phyloP scores from a whole-genome alignment of 2,113 vertebrate genomes.

The Corynorhinus townsendii region DNA sequence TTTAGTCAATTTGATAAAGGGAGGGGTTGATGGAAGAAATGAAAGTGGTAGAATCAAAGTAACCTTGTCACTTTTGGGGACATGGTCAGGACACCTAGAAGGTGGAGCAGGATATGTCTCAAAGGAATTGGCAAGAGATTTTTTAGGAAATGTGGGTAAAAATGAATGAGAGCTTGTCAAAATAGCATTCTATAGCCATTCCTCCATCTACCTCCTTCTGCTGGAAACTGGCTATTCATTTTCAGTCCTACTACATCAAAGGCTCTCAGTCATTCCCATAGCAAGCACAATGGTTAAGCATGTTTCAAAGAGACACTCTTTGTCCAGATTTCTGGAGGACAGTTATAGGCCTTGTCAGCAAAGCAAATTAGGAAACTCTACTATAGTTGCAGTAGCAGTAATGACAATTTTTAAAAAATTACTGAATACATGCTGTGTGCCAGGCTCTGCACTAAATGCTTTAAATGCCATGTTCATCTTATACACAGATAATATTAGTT shows the following conservation, averaged over 20 bases:
- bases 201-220: not conserved
- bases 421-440: not conserved
- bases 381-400: not conserved
- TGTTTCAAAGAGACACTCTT: not conserved
- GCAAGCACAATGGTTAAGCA: not conserved
- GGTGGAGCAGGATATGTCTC: not conserved
- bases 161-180: not conserved
- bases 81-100: not conserved
- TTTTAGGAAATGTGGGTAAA: not conserved
- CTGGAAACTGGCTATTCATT: not conserved
- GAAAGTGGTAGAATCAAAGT: not conserved
- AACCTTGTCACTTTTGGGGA: not conserved
- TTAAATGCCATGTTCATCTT: conserved; percentile 25
- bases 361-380: not conserved
- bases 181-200: not conserved
- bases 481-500: conserved; percentile 49
- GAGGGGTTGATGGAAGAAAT: not conserved
- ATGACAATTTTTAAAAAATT: not conserved
- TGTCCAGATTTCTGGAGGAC: not conserved
- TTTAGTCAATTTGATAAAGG: not conserved
- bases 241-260: not conserved
- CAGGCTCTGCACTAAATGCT: conserved; percentile 20
- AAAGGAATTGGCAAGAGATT: not conserved
- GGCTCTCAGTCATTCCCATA: not conserved
- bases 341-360: not conserved